These are phyloP conservation scores for Papilio polyxenes DNA, from an alignment of 1,140 invertebrate species.

Conservation along the genomic window DNA sequence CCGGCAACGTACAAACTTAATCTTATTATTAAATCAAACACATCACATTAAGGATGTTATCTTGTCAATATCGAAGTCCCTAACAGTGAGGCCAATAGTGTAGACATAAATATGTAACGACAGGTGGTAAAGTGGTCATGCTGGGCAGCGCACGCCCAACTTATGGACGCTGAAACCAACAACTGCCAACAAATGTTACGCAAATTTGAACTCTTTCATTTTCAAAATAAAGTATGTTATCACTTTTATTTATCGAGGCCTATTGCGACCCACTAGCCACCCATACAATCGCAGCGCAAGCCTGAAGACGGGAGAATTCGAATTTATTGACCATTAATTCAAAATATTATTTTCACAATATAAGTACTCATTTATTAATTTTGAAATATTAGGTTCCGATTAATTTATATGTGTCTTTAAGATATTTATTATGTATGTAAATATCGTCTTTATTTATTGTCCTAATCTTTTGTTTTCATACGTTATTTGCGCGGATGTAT, in stretches of 20 bases:
- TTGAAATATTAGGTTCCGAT: constrained; percentile 81
- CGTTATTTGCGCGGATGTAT: constrained; percentile 56
- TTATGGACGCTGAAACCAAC: constrained; percentile 44
- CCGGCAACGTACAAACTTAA: constrained; percentile 73
- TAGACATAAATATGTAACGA: constrained; percentile 81
- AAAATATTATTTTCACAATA: constrained; percentile 81
- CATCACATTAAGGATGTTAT: constrained; percentile 82
- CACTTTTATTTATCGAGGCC: constrained; percentile 24
- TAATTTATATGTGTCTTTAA: constrained; percentile 81
- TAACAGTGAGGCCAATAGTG: constrained; percentile 80
- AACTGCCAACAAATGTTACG: constrained; percentile 45
- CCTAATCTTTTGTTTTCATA: constrained; percentile 75
- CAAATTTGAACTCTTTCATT: constrained; percentile 64
- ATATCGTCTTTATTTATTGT: constrained; percentile 79
- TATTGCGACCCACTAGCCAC: constrained; percentile 45
- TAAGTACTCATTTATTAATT: constrained; percentile 81
- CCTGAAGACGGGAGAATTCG: constrained; percentile 79
- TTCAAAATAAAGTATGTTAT: constrained; percentile 52
- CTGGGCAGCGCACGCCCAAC: constrained; percentile 74
- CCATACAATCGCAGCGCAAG: constrained; percentile 69
- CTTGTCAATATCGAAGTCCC: constrained; percentile 82
- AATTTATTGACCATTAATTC: constrained; percentile 81
- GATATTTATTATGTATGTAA: constrained; percentile 80
- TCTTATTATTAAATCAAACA: constrained; percentile 82
- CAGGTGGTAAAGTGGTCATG: constrained; percentile 80